Percentiles rank a stretch among this genome's conserved stretches.
These are phyloP conservation scores for Tillus elongatus DNA, from an alignment of 2,888 invertebrate species.

Conservation along the genomic window DNA sequence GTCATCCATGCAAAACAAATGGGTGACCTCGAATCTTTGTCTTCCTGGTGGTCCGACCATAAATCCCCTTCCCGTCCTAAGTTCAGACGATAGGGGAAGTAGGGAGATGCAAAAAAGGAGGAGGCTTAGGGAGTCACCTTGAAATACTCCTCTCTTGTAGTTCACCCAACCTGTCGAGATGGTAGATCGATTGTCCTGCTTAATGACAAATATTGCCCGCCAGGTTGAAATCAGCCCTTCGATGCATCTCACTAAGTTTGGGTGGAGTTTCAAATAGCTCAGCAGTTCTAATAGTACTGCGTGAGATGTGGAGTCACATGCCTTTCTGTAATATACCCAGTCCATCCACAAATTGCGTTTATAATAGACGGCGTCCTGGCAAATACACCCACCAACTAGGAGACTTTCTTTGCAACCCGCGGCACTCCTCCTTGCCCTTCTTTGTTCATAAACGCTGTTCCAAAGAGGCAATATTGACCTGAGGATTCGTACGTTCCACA, in stretches of 20 bases:
- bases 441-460: too few relatives aligned
- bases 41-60: not conserved
- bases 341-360: not conserved
- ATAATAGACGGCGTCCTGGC: constrained; percentile 1
- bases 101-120: constrained; percentile 3
- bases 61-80: not conserved
- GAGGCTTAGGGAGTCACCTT: constrained; percentile 1
- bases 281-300: not conserved
- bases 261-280: not conserved
- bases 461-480: too few relatives aligned
- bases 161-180: too few relatives aligned
- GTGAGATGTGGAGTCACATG: not conserved
- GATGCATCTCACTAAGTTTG: not conserved
- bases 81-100: not conserved
- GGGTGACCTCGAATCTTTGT: not conserved
- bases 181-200: not conserved
- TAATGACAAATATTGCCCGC: not conserved
- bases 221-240: not conserved
- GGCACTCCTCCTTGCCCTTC: not conserved
- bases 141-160: constrained; percentile 1
- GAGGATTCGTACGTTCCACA: too few relatives aligned
- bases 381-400: not conserved
- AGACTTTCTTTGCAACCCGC: not conserved
- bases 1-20: constrained; percentile 4
- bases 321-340: not conserved